These are phyloP conservation scores for Acronicta aceris DNA, from an alignment of 2,888 invertebrate genomes.

Conservation along the genomic window DNA sequence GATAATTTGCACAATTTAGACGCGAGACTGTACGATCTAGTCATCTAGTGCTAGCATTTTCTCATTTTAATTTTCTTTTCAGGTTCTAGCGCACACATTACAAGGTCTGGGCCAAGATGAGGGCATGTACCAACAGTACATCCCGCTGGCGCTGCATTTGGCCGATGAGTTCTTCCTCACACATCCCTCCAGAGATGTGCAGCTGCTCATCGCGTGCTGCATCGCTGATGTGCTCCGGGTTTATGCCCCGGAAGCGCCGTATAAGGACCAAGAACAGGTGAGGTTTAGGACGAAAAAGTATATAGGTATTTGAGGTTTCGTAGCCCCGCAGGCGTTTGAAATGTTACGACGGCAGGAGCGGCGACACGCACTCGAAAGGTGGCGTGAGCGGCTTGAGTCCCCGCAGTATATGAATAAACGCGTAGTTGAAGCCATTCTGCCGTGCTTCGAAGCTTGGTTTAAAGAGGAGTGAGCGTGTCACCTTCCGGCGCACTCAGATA, in stretches of 20 bases:
- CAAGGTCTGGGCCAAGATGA: constrained; percentile 99
- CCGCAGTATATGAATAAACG: no score
- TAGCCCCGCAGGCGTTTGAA: no score
- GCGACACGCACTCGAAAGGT: no score
- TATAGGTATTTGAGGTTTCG: no score
- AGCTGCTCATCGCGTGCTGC: constrained; percentile 98
- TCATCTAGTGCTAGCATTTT: neutral
- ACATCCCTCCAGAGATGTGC: constrained; percentile 97
- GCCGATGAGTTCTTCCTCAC: constrained; percentile 97
- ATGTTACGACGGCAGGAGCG: no score
- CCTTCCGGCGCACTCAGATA: no score
- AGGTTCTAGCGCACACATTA: constrained; percentile 97
- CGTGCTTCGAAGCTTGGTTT: no score
- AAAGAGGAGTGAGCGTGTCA: no score
- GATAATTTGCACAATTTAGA: no score
- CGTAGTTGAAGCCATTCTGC: no score
- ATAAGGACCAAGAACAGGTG: constrained; percentile 98
- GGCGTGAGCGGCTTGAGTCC: no score
- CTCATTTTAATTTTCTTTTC: constrained; percentile 21
- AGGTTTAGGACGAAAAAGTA: neutral
- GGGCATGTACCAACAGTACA: constrained; percentile 97
- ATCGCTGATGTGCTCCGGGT: constrained; percentile 98
- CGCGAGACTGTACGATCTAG: no score
- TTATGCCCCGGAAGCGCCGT: constrained; percentile 99
- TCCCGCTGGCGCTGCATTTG: constrained; percentile 96